Base-by-base conservation (phyloP, 1,140 invertebrate genomes). In the Halesus radiatus region DNA sequence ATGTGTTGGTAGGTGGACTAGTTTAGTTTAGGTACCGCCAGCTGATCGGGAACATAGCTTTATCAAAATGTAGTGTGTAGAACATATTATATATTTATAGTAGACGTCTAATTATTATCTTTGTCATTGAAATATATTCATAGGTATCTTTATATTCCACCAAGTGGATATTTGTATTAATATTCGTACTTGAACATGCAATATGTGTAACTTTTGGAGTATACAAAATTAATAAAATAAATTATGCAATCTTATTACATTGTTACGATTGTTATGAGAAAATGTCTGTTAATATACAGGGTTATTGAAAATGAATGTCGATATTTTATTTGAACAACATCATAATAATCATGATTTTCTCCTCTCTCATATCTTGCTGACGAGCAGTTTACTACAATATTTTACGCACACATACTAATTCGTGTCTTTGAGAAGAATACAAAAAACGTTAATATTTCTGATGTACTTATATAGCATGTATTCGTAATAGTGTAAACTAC, bases 41-140 rank as follows among this genome's bases (percentile, higher is more conserved):
- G 82, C 85, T 87, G 84, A 88, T 88, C 86, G 88, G 88, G 87
- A 85, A 88, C 87, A 89, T 88, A 90, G 88, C 88, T 90, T 90
- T 90, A 90, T 90, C 84, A 88, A 87, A 85, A 77, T 82, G 87
- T 89, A 89, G 88, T 79, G 45, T 80, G 84, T 86, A 87, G 84
- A 78, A 70, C 29, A 68, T 64, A 56, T 56, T 64, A 29, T 56
- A 78, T 70, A 76, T 80, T 80, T 72, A 72, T 53, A 74, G 53
- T 80, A 64, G 7, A 80, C 72, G 78, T 80, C 70, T 74, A 80
- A 74, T 80, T 58, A 79, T 73, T 45, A 50, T 77, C 58, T 70
- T 70, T 70, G 26, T 72, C 68, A 79, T 76, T 76, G 20, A 77
- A 62, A 72, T 72, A 23, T 68, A 76, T 78, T 18, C 45, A 68